phyloP scores from a whole-genome alignment of 2,888 invertebrate genomes.

The Apantesis nais region DNA sequence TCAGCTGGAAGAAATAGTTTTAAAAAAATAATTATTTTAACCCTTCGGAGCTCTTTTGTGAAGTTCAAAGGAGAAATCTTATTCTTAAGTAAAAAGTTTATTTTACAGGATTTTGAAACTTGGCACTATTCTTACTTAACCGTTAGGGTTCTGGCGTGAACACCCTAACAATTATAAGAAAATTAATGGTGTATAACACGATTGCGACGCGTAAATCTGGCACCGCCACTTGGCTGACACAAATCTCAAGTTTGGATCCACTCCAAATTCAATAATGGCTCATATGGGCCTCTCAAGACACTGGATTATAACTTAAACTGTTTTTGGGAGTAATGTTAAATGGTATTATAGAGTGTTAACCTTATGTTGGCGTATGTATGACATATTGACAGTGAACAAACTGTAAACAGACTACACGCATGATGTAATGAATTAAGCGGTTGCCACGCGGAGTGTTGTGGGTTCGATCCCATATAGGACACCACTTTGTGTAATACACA shows the following conservation, averaged over 20 bases:
- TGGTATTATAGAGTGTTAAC: constrained; percentile 39
- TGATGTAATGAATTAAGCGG: no score
- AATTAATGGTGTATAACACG: constrained; percentile 53
- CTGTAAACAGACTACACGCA: no score
- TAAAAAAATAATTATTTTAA: neutral
- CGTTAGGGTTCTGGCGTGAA: constrained; percentile 19
- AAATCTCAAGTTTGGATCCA: constrained; percentile 63
- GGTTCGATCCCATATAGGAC: no score
- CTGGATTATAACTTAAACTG: constrained; percentile 49
- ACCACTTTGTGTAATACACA: no score
- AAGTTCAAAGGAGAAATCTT: neutral
- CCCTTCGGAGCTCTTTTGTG: neutral
- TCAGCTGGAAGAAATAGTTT: neutral
- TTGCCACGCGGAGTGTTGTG: no score
- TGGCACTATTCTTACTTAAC: constrained; percentile 11
- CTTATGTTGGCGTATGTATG: constrained; percentile 4
- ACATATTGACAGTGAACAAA: neutral
- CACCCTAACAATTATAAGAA: constrained; percentile 48
- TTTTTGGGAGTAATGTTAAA: constrained; percentile 33
- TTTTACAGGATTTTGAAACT: neutral
- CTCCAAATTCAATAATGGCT: constrained; percentile 77
- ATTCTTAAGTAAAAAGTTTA: neutral
- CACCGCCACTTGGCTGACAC: constrained; percentile 73
- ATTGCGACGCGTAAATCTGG: constrained; percentile 69
- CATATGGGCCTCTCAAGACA: constrained; percentile 65